phyloP scores from a whole-genome alignment of 2,797 vertebrate genomes.

The Macrochelys suwanniensis region DNA sequence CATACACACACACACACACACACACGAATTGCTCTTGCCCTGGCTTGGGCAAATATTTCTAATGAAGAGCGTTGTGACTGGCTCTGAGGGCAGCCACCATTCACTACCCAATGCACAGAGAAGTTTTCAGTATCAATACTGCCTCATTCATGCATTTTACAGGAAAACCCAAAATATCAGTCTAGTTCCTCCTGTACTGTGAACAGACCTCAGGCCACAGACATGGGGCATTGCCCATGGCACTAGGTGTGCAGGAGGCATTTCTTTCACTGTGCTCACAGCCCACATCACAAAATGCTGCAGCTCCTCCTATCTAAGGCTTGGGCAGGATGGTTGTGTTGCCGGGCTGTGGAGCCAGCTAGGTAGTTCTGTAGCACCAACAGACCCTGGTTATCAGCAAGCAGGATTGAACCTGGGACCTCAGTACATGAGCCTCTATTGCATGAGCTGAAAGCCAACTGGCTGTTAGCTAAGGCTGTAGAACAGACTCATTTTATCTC shows the following conservation, averaged over 20 bases:
- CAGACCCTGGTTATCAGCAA: no score
- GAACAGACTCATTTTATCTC: no score
- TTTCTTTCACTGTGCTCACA: background rate
- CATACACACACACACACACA: background rate
- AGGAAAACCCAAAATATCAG: background rate
- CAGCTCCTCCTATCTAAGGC: background rate
- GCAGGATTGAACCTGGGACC: no score
- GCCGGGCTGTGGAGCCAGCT: no score
- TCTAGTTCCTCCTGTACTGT: background rate
- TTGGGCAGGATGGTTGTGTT: no score
- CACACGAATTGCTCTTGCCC: background rate
- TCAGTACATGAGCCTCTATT: no score
- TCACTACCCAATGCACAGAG: background rate
- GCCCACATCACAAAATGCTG: background rate
- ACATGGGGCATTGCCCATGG: background rate
- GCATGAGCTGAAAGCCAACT: no score
- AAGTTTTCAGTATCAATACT: background rate
- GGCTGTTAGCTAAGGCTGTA: no score
- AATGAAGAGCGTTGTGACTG: background rate
- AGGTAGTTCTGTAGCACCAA: no score
- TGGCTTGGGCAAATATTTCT: background rate
- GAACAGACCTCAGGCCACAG: background rate
- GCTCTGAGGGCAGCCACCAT: background rate
- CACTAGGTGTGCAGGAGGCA: background rate
- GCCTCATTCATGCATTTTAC: background rate